Percentiles rank a stretch among this genome's conserved stretches.
These are phyloP conservation scores for Ceratothoa steindachneri DNA, from an alignment of 2,888 invertebrate species.

Conservation along the genomic window DNA sequence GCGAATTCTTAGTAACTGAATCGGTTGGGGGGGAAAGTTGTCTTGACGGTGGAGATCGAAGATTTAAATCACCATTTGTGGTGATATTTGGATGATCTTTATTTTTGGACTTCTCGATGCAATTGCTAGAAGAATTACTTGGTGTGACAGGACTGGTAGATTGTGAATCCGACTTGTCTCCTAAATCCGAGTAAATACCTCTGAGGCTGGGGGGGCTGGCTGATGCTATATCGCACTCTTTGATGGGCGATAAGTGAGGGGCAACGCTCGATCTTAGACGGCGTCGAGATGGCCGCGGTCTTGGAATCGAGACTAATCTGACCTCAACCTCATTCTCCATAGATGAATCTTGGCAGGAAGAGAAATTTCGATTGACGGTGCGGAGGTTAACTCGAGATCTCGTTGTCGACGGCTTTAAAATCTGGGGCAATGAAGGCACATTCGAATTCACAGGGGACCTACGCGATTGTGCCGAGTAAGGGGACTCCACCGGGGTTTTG, in stretches of 20 bases:
- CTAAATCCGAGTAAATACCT: constrained; percentile 7
- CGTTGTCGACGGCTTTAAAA: not conserved
- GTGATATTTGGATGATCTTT: not conserved
- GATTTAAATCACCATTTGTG: not conserved
- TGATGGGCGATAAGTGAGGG: constrained; percentile 42
- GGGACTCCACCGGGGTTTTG: not conserved
- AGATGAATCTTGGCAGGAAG: constrained; percentile 23
- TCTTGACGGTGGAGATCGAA: not conserved
- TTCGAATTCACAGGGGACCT: constrained; percentile 21
- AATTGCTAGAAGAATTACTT: no score
- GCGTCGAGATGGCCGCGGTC: constrained; percentile 34
- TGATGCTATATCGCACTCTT: constrained; percentile 40
- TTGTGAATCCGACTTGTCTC: not conserved
- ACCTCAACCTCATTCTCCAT: constrained; percentile 34
- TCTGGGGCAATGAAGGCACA: constrained; percentile 39
- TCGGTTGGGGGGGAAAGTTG: not conserved
- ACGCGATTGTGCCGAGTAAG: not conserved
- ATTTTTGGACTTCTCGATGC: no score
- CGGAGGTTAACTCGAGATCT: constrained; percentile 16
- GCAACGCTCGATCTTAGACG: constrained; percentile 40
- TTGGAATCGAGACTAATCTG: constrained; percentile 31
- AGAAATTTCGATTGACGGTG: constrained; percentile 28
- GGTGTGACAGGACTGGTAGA: not conserved
- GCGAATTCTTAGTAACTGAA: not conserved
- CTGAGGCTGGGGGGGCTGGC: constrained; percentile 45